phyloP scores from a whole-genome alignment of 2,888 invertebrate species.

The Lithophane leautieri region DNA sequence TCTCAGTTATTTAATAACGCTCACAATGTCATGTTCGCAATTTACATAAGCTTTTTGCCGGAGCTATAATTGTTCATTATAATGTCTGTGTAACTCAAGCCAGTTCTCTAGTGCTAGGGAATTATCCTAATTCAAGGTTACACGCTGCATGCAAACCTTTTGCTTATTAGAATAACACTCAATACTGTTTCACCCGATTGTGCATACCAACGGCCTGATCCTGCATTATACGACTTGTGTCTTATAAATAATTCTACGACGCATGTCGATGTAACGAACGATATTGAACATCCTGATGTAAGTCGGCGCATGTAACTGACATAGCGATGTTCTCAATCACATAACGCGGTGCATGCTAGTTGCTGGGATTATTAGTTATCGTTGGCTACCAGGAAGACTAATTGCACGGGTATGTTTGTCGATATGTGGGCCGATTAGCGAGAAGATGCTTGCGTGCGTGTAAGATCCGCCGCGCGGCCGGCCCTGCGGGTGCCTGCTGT shows the following conservation, averaged over 20 bases:
- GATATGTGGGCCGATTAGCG: constrained; percentile 85
- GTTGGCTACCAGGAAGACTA: constrained; percentile 84
- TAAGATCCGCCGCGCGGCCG: constrained; percentile 75
- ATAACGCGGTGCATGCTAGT: constrained; percentile 30
- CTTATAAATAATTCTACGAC: constrained; percentile 50
- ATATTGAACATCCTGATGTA: constrained; percentile 54
- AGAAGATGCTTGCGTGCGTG: constrained; percentile 84
- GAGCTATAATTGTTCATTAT: constrained; percentile 80
- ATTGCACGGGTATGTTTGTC: constrained; percentile 81
- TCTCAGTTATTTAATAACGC: constrained; percentile 77
- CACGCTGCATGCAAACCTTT: constrained; percentile 72
- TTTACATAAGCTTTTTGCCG: constrained; percentile 82
- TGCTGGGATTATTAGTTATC: constrained; percentile 72
- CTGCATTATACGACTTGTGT: constrained; percentile 17
- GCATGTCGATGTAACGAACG: constrained; percentile 44
- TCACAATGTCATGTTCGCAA: constrained; percentile 76
- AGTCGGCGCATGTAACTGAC: constrained; percentile 27
- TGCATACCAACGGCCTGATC: constrained; percentile 43
- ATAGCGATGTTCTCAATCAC: constrained; percentile 40
- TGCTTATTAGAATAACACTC: constrained; percentile 58
- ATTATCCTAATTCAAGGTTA: constrained; percentile 83
- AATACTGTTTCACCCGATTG: constrained; percentile 49
- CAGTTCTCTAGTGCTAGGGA: constrained; percentile 73
- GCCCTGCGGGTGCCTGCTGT: constrained; percentile 71
- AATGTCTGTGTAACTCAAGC: constrained; percentile 71